Evolutionary conservation across 1,140 invertebrate genomes (phyloP), one percentile per base, ranked within the genome.

Genomic region (Lepidostoma basale): DNA sequence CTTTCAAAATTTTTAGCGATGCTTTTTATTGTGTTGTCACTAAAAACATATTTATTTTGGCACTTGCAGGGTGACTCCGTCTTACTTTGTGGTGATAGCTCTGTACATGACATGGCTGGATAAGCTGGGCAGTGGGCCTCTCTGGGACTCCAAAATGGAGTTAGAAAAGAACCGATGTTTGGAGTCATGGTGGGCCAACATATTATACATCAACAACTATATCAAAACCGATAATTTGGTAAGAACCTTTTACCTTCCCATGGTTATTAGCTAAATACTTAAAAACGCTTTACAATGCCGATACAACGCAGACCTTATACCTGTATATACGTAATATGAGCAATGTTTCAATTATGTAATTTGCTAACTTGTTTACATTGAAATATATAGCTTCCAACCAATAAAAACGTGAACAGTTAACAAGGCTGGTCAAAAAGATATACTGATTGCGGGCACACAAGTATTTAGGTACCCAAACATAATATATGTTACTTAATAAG

Each of bases 151-250:
- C 25, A 83, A 83, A 68, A 83, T 90, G 64, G 74, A 76, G 49
- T 39, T 84, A 16, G 89, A 91, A 76, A 85, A 87, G 62, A 80
- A 88, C 39, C 79, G 88, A 66, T 94, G 92, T 74, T 75, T 82
- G 68, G 78, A 84, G 5, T 89, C 89, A 16, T 94, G 93, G 93
- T 96, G 93, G 93, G 84, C 88, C 0, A 94, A 94, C 75, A 77
- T 95, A 10, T 80, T 95, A 1, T 94, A 93, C 75, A 84, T 95
- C n/a, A 94, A 94, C 76, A 96, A 95, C 77, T 90, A 94, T 65
- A 83, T 92, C 1, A 81, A 87, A 26, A 87, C 85, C 2, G 86
- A 91, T 68, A 77, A 86, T 73, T 74, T 89, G 78, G 89, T 90
- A 78, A 84, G 82, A 75, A 47, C 30, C 42, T 36, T 16, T 30